These are phyloP conservation scores for Spilogale gracilis DNA, from an alignment of 2,113 vertebrate genomes.

Conservation along the genomic window DNA sequence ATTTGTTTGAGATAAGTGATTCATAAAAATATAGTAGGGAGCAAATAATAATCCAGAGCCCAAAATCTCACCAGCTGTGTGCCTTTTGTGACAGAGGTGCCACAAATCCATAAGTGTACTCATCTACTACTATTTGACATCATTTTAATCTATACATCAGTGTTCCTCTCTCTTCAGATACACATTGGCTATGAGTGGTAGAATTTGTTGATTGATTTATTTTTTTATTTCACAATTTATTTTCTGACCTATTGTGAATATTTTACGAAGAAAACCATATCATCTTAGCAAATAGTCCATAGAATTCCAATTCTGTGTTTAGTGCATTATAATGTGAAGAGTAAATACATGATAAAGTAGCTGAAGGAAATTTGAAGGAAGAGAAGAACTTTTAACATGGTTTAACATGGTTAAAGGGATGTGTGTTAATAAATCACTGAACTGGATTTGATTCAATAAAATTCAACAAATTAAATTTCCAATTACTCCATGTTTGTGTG, in stretches of 20 bases:
- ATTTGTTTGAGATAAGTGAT: not conserved
- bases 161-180: not conserved
- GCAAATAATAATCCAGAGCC: conserved; percentile 1
- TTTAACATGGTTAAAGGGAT: not conserved
- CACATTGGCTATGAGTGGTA: not conserved
- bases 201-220: not conserved
- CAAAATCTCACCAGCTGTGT: not conserved
- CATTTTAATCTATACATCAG: not conserved
- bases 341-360: not conserved
- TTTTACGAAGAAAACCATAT: not conserved
- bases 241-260: not conserved
- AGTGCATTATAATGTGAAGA: not conserved
- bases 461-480: not conserved
- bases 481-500: not conserved
- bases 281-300: not conserved
- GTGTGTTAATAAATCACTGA: not conserved
- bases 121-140: not conserved
- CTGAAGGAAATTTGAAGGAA: not conserved
- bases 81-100: not conserved
- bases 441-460: not conserved
- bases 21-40: not conserved
- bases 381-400: not conserved
- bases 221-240: conserved; percentile 15
- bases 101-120: not conserved
- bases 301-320: not conserved